Evolutionary conservation across 2,888 invertebrate species (phyloP).

Genomic region (Catocala nupta): DNA sequence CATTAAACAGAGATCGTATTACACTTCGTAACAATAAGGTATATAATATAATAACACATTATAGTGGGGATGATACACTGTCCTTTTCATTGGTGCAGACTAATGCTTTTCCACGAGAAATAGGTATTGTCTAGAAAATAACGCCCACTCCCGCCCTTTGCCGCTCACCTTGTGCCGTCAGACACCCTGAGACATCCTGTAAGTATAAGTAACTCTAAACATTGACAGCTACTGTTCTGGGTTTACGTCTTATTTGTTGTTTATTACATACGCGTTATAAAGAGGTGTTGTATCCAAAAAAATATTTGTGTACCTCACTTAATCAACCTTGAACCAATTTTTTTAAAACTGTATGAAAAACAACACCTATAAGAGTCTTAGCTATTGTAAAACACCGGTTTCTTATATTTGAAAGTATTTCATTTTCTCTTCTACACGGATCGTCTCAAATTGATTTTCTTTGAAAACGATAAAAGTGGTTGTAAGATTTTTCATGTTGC

Average conservation of each 20-base stretch:
- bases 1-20: conserved; percentile 4
- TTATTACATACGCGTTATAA: too few relatives aligned
- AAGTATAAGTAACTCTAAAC: conserved; percentile 1
- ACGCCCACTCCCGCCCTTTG: conserved; percentile 1
- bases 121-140: conserved; percentile 18
- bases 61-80: conserved; percentile 4
- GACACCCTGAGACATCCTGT: conserved; percentile 1
- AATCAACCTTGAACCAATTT: background rate
- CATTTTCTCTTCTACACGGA: background rate
- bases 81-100: background rate
- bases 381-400: too few relatives aligned
- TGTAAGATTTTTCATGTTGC: background rate
- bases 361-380: background rate
- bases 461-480: background rate
- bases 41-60: background rate
- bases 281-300: too few relatives aligned
- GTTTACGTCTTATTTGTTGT: background rate
- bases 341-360: background rate
- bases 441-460: background rate
- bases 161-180: conserved; percentile 14
- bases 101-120: conserved; percentile 12
- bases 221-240: conserved; percentile 7
- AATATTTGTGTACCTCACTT: too few relatives aligned
- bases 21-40: conserved; percentile 11
- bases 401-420: background rate